Conservation (phyloP, 1,140 invertebrate genomes). For the Meteorus sp. region DNA sequence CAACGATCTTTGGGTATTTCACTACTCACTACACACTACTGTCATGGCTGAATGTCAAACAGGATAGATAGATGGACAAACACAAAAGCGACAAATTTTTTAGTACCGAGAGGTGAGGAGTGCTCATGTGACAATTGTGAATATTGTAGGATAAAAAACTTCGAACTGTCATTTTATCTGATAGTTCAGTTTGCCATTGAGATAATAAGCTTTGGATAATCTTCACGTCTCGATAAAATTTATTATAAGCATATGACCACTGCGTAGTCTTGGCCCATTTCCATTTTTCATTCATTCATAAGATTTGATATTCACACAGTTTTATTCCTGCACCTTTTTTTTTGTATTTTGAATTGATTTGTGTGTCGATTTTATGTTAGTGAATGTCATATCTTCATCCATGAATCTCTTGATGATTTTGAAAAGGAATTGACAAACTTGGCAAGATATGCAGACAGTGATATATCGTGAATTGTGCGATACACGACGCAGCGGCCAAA, state of each 20-base stretch:
- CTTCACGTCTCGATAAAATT: conserved; percentile 26
- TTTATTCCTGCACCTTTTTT: conserved; percentile 31
- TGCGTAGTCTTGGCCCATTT: conserved; percentile 57
- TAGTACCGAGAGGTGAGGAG: conserved; percentile 29
- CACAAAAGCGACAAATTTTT: conserved; percentile 58
- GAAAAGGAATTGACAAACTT: conserved; percentile 1
- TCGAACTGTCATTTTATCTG: background rate
- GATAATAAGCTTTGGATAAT: conserved; percentile 8
- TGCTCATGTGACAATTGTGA: background rate
- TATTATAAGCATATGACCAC: conserved; percentile 39
- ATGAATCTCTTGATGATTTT: too few relatives aligned
- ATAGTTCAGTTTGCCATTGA: background rate
- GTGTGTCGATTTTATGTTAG: too few relatives aligned
- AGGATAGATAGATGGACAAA: conserved; percentile 53
- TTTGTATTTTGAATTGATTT: too few relatives aligned
- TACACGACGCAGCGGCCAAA: conserved; percentile 58
- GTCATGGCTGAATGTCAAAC: conserved; percentile 53
- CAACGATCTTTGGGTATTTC: conserved; percentile 52
- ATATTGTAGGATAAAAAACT: background rate
- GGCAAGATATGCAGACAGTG: conserved; percentile 14
- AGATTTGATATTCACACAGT: conserved; percentile 12
- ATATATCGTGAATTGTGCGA: conserved; percentile 48
- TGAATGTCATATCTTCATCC: too few relatives aligned
- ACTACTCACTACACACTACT: conserved; percentile 57
- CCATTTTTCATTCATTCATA: background rate